A percentile compares a stretch with the other conserved stretches of the same genome.
Evolutionary conservation across 2,113 vertebrate species (phyloP).

Genomic region (Notothenia rossii): DNA sequence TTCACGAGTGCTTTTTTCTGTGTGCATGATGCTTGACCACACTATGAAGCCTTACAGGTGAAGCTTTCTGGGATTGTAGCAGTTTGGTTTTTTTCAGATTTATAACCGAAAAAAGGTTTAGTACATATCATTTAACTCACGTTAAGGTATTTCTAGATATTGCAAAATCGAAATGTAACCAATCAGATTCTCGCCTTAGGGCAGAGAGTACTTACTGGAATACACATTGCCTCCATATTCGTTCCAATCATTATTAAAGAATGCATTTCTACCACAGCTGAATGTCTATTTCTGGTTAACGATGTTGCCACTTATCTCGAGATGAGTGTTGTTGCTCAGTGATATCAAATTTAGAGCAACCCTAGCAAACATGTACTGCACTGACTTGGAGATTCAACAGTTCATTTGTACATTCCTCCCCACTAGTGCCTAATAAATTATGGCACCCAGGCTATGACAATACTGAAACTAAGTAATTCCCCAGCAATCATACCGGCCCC

Average conservation of each 20-base stretch:
- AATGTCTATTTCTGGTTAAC: slow-evolving; percentile 60
- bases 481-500: slow-evolving; percentile 61
- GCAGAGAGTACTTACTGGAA: slow-evolving; percentile 38
- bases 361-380: slow-evolving; percentile 32
- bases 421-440: slow-evolving; percentile 53
- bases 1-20: slow-evolving; percentile 35
- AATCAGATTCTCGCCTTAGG: slow-evolving; percentile 26
- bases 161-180: slow-evolving; percentile 31
- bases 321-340: slow-evolving; percentile 36
- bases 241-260: slow-evolving; percentile 57
- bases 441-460: slow-evolving; percentile 32
- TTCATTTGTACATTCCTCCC: slow-evolving; percentile 54
- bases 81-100: background rate
- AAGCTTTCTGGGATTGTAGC: background rate
- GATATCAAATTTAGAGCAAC: slow-evolving; percentile 46
- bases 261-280: slow-evolving; percentile 27
- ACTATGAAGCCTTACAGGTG: background rate
- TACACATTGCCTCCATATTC: slow-evolving; percentile 39
- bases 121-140: background rate
- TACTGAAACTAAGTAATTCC: slow-evolving; percentile 63
- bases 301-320: slow-evolving; percentile 48
- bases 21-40: slow-evolving; percentile 33
- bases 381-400: slow-evolving; percentile 43
- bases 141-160: slow-evolving; percentile 26
- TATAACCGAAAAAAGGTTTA: background rate